Evolutionary conservation across 1,140 invertebrate species (phyloP), one percentile per base, ranked within the genome.

Genomic region (Pogonus chalceus): DNA sequence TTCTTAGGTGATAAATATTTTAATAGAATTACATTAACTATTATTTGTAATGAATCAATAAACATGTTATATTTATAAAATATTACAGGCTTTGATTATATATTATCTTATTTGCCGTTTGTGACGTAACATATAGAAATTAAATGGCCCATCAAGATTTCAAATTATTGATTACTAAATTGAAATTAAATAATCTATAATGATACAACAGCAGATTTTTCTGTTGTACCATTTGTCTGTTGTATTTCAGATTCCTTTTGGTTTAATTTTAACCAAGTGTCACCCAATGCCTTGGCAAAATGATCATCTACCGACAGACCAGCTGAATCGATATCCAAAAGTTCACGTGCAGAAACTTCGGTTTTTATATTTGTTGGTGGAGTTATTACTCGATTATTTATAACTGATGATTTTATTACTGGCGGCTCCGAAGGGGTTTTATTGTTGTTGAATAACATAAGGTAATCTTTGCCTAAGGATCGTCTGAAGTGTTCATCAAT

Each of bases 401-500:
- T n/a, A n/a, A n/a, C n/a, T n/a, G n/a, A n/a, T n/a, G n/a, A n/a
- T n/a, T n/a, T n/a, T n/a, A n/a, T n/a, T n/a, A n/a, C n/a, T 37
- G 67, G 65, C 16, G 62, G 62, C 24, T 64, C 69, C 43, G 80
- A 82, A 62, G 83, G 83, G 54, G 72, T 71, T 35, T 56, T 49
- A 52, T 65, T 66, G 55, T 65, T 69, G 56, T 65, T 67, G 68
- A 89, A 89, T 50, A 91, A 76, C 31, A 80, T 81, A 59, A 87
- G 82, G 72, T 96, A 96, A 63, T 91, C 83, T 60, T 90, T 85
- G 37, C 92, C 92, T 52, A 96, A 74, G 3, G 92, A 96, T 56
- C 92, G 81, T 51, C 92, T 78, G 72, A 97, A 97, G 72, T 97
- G 93, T 67, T 96, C 93, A 69, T 97, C 92, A 65, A 97, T 95